These are phyloP conservation scores for Rhynchonema sp. DNA, from an alignment of 2,888 invertebrate species.

Conservation along the genomic window DNA sequence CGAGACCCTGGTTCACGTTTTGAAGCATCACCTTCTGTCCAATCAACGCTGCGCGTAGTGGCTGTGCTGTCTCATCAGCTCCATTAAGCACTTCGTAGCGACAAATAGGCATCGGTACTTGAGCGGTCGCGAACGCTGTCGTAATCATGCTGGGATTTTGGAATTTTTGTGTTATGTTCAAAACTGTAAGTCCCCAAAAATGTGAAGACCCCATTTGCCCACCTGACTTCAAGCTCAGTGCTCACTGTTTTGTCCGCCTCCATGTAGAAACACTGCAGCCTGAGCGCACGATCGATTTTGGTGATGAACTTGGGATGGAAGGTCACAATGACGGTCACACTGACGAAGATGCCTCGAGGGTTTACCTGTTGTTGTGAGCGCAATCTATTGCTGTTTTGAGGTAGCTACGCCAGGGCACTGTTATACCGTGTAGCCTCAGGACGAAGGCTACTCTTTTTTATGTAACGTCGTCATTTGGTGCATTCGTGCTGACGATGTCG, in stretches of 20 bases:
- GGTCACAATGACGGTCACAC: conserved; percentile 2
- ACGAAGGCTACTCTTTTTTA: too few relatives aligned
- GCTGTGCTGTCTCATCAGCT: background rate
- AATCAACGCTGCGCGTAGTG: background rate
- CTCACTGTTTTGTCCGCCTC: conserved; percentile 6
- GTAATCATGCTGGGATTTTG: conserved; percentile 1
- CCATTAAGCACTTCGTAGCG: background rate
- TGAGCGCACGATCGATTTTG: conserved; percentile 5
- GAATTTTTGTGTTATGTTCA: background rate
- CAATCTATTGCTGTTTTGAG: too few relatives aligned
- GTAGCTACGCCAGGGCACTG: too few relatives aligned
- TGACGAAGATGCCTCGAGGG: conserved; percentile 6
- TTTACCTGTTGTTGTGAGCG: too few relatives aligned
- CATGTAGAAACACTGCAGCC: conserved; percentile 7
- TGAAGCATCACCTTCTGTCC: background rate
- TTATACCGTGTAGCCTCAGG: too few relatives aligned
- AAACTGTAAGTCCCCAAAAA: background rate
- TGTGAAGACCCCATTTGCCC: background rate
- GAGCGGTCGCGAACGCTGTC: background rate
- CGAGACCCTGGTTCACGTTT: too few relatives aligned
- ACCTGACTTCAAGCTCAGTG: conserved; percentile 6
- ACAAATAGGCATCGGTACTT: conserved; percentile 1
- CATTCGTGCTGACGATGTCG: too few relatives aligned
- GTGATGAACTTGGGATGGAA: conserved; percentile 5
- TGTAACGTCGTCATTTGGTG: too few relatives aligned